These are phyloP conservation scores for Nymphalis urticae DNA, from an alignment of 2,888 invertebrate genomes.

Conservation along the genomic window DNA sequence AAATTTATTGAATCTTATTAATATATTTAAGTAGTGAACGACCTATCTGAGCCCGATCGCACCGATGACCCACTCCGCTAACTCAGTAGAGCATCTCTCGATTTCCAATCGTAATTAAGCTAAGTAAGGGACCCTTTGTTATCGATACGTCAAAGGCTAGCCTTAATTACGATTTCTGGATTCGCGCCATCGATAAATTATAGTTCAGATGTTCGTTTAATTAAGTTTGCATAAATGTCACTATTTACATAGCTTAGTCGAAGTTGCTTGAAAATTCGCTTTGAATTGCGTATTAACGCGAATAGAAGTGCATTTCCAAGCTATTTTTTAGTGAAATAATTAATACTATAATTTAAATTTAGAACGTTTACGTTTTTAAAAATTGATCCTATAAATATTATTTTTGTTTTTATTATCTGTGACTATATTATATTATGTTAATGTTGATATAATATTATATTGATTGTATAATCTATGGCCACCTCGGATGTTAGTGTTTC, in stretches of 20 bases:
- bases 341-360: not conserved
- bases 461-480: constrained; percentile 2
- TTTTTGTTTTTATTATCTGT: not conserved
- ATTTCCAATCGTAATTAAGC: constrained; percentile 69
- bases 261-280: constrained; percentile 28
- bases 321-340: not conserved
- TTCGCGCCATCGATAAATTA: constrained; percentile 40
- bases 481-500: constrained; percentile 29
- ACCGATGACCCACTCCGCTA: constrained; percentile 69
- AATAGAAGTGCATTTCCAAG: not conserved
- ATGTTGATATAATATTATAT: not conserved
- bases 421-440: too few relatives aligned
- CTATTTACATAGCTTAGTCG: constrained; percentile 34
- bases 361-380: not conserved
- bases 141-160: constrained; percentile 45
- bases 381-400: not conserved
- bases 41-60: constrained; percentile 2
- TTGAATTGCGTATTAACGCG: constrained; percentile 17
- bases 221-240: constrained; percentile 47
- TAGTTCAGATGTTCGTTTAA: constrained; percentile 44
- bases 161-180: constrained; percentile 44
- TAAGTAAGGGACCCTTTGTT: constrained; percentile 40
- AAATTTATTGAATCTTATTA: not conserved
- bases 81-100: constrained; percentile 70
- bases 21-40: not conserved